Conservation (phyloP, 2,888 invertebrate species). For the Pachycephus smyrnensis region DNA sequence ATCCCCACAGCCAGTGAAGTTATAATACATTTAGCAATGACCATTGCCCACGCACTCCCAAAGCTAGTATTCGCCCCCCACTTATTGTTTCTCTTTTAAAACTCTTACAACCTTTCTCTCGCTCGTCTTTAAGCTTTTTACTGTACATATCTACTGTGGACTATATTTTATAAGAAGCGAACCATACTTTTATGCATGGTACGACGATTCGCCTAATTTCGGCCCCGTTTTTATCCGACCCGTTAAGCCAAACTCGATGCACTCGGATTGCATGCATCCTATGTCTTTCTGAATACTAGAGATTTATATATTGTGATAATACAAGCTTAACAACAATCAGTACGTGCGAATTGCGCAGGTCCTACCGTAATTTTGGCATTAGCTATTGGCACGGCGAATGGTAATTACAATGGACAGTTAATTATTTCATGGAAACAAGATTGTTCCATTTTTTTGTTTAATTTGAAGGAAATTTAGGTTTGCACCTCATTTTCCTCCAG, state of each 20-base stretch:
- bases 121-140: constrained; percentile 47
- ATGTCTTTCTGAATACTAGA: not conserved
- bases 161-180: constrained; percentile 47
- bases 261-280: not conserved
- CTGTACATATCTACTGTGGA: constrained; percentile 49
- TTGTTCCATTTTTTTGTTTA: not conserved
- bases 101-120: constrained; percentile 10
- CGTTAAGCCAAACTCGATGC: not conserved
- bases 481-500: not conserved
- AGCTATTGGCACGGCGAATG: not conserved
- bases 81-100: not conserved
- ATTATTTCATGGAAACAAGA: not conserved
- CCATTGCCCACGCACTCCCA: constrained; percentile 17
- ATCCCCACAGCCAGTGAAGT: constrained; percentile 60
- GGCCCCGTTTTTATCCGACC: constrained; percentile 23
- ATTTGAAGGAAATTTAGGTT: not conserved
- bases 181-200: constrained; percentile 13
- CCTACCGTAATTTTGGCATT: not conserved
- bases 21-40: constrained; percentile 43
- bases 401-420: not conserved
- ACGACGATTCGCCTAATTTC: constrained; percentile 10
- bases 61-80: constrained; percentile 6
- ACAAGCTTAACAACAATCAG: constrained; percentile 26
- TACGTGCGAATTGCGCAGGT: not conserved
- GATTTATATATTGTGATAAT: constrained; percentile 27